phyloP scores from a whole-genome alignment of 2,888 invertebrate genomes.

The Barypeithes pellucidus region DNA sequence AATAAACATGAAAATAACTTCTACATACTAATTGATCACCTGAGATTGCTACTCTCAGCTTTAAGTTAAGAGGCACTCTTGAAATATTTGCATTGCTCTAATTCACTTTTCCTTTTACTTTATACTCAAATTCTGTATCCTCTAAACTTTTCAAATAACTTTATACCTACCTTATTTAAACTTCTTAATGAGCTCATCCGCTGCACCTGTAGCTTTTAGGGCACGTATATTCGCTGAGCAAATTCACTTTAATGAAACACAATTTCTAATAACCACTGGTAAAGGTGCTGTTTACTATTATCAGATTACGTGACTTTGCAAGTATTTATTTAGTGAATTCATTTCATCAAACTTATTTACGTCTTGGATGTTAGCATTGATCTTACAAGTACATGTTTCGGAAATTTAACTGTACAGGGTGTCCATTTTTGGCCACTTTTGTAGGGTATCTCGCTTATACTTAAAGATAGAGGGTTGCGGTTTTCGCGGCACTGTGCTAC shows the following conservation, averaged over 20 bases:
- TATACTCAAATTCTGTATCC: conserved; percentile 10
- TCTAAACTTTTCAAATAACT: conserved; percentile 17
- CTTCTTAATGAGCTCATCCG: conserved; percentile 12
- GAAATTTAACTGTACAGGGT: no score
- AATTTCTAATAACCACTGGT: conserved; percentile 15
- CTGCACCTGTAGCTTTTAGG: conserved; percentile 13
- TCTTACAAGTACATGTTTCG: no score
- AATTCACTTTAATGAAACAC: conserved; percentile 12
- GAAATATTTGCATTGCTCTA: conserved; percentile 7
- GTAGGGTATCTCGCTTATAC: no score
- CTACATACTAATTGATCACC: no score
- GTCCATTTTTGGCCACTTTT: no score
- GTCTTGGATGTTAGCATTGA: background rate
- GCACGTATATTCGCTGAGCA: conserved; percentile 13
- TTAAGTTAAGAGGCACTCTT: background rate
- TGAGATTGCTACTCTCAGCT: background rate
- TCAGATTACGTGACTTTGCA: conserved; percentile 6
- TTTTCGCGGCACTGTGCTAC: no score
- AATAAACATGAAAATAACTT: no score
- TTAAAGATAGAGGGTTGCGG: no score
- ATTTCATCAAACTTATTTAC: background rate
- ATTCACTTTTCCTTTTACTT: conserved; percentile 5
- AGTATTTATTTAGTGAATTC: conserved; percentile 2
- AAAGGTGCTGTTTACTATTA: conserved; percentile 15
- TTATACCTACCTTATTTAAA: conserved; percentile 19